Evolutionary conservation across 2,113 vertebrate genomes (phyloP).

Genomic region (Syrmaticus mikado): DNA sequence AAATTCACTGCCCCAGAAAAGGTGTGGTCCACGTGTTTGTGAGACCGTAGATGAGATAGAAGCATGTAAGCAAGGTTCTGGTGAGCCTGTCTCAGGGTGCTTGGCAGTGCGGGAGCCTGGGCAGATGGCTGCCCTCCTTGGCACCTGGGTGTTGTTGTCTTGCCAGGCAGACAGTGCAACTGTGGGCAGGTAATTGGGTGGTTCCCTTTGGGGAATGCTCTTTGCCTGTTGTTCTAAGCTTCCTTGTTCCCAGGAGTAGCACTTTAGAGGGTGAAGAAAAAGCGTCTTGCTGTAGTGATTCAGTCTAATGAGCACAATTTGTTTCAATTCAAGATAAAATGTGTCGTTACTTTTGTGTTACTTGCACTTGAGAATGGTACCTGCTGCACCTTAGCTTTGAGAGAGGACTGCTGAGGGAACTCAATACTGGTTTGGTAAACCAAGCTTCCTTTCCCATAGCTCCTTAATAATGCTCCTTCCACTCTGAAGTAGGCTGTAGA

Average conservation of each 20-base stretch:
- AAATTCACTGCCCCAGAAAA: not conserved
- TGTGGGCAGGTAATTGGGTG: not conserved
- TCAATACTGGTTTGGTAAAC: not conserved
- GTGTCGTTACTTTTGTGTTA: not conserved
- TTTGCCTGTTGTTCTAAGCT: fast-evolving
- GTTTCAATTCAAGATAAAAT: not conserved
- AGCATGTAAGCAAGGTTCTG: not conserved
- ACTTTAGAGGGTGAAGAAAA: not conserved
- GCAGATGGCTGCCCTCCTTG: not conserved
- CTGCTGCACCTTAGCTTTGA: not conserved
- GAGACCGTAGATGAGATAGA: not conserved
- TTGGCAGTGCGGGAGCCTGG: not conserved
- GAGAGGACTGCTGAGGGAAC: not conserved
- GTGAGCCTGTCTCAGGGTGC: not conserved
- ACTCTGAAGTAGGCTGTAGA: not conserved
- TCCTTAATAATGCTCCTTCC: not conserved
- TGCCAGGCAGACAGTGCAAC: not conserved
- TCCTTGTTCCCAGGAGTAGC: fast-evolving
- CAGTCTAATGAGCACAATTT: not conserved
- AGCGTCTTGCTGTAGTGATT: not conserved
- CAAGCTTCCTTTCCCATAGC: not conserved
- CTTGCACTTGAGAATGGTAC: not conserved
- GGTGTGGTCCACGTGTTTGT: not conserved
- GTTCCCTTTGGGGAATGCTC: fast-evolving
- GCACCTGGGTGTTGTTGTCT: not conserved